Evolutionary conservation across 2,797 vertebrate species (phyloP).

Genomic region (Spea hammondii): DNA sequence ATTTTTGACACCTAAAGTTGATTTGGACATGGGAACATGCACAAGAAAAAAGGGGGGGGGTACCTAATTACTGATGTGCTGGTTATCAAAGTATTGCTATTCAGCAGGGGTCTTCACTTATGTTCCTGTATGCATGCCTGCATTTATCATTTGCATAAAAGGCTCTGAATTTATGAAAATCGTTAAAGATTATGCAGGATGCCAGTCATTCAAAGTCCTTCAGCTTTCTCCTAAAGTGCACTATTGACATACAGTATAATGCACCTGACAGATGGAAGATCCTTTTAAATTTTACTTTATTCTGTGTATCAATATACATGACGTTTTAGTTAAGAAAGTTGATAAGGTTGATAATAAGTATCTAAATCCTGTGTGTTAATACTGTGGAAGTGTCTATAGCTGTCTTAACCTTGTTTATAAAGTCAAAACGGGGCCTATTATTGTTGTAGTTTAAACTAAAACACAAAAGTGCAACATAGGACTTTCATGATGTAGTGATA

Average conservation of each 20-base stretch:
- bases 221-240: conserved; percentile 40
- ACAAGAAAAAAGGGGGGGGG: background rate
- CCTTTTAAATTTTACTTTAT: background rate
- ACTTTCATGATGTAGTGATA: no score
- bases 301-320: background rate
- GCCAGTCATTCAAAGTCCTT: conserved; percentile 28
- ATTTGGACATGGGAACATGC: conserved; percentile 27
- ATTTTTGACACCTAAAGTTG: conserved; percentile 9
- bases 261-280: conserved; percentile 20
- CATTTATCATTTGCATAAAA: conserved; percentile 46
- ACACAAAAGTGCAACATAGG: no score
- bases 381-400: no score
- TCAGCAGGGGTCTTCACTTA: conserved; percentile 23
- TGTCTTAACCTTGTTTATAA: no score
- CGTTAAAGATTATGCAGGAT: conserved; percentile 38
- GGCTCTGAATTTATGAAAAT: conserved; percentile 43
- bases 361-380: no score
- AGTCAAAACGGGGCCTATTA: no score
- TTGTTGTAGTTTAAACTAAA: no score
- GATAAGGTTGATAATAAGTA: no score
- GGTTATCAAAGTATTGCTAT: conserved; percentile 32
- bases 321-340: background rate
- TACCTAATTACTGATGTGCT: conserved; percentile 25
- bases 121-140: conserved; percentile 11
- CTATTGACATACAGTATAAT: conserved; percentile 29